Conservation (phyloP, 1,140 invertebrate species). For the Diprion similis region DNA sequence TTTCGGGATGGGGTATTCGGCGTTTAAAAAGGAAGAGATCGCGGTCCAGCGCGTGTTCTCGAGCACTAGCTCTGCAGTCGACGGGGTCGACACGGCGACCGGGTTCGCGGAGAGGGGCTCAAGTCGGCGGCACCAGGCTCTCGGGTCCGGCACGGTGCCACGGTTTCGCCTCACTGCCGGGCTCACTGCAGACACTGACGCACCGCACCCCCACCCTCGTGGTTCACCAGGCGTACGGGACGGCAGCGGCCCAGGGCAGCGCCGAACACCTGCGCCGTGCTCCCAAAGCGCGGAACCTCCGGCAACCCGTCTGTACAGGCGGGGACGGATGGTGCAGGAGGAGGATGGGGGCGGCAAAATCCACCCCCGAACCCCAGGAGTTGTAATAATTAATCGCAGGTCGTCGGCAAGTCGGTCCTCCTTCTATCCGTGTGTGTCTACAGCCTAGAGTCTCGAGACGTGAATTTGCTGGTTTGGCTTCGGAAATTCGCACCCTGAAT, state of each 20-base stretch:
- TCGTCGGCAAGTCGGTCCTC: neutral
- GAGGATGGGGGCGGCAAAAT: neutral
- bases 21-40: too few relatives aligned
- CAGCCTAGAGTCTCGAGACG: too few relatives aligned
- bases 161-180: conserved; percentile 59
- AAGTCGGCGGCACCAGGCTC: conserved; percentile 40
- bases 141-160: conserved; percentile 57
- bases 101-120: too few relatives aligned
- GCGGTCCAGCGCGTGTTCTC: too few relatives aligned
- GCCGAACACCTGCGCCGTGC: conserved; percentile 44
- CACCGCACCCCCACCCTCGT: conserved; percentile 36
- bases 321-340: neutral
- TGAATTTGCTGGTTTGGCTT: too few relatives aligned
- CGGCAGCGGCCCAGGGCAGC: conserved; percentile 30
- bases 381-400: neutral
- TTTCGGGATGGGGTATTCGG: too few relatives aligned
- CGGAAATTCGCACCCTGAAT: too few relatives aligned
- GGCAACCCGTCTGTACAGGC: neutral
- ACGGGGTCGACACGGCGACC: too few relatives aligned
- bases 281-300: conserved; percentile 3
- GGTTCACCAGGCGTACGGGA: conserved; percentile 34
- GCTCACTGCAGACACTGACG: conserved; percentile 59
- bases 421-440: too few relatives aligned
- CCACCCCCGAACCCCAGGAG: neutral
- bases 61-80: too few relatives aligned